Percentiles rank a stretch among this genome's conserved stretches.
These are phyloP conservation scores for Cirrhinus mrigala DNA, from an alignment of 2,797 vertebrate genomes.

Conservation along the genomic window DNA sequence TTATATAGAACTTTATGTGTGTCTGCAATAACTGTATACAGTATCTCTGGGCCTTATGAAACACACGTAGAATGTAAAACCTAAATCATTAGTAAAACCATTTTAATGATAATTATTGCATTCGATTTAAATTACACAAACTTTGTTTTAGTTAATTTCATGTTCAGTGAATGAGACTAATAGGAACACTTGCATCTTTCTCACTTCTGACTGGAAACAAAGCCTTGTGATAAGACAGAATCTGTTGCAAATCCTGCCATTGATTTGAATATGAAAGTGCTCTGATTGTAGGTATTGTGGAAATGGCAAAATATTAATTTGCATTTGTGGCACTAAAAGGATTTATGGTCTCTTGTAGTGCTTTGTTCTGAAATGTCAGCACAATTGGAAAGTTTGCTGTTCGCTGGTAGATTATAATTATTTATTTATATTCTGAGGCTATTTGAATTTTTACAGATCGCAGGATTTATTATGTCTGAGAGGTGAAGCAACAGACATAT, in stretches of 20 bases:
- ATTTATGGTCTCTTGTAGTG: conserved; percentile 53
- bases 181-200: background rate
- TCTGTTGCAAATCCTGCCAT: conserved; percentile 48
- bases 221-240: conserved; percentile 49
- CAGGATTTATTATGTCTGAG: conserved; percentile 33
- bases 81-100: background rate
- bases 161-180: background rate
- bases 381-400: conserved; percentile 45
- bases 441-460: conserved; percentile 37
- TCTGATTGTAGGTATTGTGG: conserved; percentile 49
- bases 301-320: conserved; percentile 57
- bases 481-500: background rate
- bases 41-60: background rate
- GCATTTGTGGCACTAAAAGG: conserved; percentile 46
- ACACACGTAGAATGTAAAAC: background rate
- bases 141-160: background rate
- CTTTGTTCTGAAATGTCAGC: conserved; percentile 63
- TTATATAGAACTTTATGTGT: background rate
- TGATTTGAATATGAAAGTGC: conserved; percentile 62
- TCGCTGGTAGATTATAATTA: conserved; percentile 37
- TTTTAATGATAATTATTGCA: background rate
- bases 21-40: background rate
- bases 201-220: conserved; percentile 42
- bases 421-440: conserved; percentile 22
- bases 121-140: background rate